A percentile compares a stretch with the other conserved stretches of the same genome.
Conservation (phyloP, 2,113 vertebrate species). For the Glaucidium brasilianum region DNA sequence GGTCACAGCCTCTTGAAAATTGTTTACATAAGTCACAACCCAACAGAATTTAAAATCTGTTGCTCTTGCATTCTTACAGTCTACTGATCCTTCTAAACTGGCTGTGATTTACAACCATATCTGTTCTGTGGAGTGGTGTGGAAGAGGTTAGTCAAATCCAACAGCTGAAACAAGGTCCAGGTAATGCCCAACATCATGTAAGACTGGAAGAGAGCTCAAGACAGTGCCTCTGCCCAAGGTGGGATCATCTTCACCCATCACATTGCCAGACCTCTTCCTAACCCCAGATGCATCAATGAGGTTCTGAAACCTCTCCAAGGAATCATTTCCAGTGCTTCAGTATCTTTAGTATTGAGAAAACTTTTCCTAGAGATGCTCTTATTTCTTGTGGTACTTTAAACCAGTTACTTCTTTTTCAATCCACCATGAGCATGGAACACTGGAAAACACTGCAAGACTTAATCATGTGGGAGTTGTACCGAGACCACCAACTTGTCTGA, state of each 20-base stretch:
- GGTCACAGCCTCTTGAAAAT: background rate
- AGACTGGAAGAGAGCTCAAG: background rate
- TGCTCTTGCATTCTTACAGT: background rate
- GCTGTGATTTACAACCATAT: background rate
- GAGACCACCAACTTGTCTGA: background rate
- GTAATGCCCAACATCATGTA: background rate
- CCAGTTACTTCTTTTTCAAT: background rate
- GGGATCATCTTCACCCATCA: background rate
- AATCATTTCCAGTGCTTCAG: background rate
- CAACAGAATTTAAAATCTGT: background rate
- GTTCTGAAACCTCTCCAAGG: background rate
- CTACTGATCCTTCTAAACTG: background rate
- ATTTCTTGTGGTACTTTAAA: background rate
- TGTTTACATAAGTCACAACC: background rate
- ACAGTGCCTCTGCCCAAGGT: background rate
- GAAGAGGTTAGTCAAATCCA: background rate
- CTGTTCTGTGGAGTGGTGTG: background rate
- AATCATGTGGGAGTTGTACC: background rate
- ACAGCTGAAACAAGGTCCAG: background rate
- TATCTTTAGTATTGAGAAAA: background rate
- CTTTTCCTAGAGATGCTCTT: background rate
- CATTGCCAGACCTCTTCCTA: background rate
- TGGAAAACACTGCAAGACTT: background rate
- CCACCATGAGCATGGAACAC: background rate
- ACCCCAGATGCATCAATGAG: background rate